These are phyloP conservation scores for Galemys pyrenaicus DNA, from an alignment of 2,113 vertebrate species.

Conservation along the genomic window DNA sequence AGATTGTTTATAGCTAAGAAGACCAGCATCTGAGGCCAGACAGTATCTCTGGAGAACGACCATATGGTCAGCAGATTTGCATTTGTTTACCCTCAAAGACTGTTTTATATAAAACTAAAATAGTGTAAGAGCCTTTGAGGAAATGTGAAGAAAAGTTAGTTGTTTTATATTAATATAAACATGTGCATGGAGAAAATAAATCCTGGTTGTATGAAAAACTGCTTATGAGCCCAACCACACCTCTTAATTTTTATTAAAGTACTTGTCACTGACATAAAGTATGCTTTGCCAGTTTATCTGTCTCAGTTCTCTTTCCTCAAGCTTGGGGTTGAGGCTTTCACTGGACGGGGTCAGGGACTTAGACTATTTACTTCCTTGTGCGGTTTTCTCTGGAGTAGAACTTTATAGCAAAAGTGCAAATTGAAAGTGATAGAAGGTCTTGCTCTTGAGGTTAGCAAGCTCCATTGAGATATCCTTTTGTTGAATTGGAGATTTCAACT, in stretches of 20 bases:
- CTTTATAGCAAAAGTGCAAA: slow-evolving; percentile 35
- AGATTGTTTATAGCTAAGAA: background rate
- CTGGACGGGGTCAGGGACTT: background rate
- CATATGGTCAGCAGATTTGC: slow-evolving; percentile 32
- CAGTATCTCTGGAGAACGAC: background rate
- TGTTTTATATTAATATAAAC: background rate
- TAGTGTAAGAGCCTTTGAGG: slow-evolving; percentile 19
- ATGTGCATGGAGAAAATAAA: background rate
- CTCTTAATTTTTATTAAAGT: slow-evolving; percentile 57
- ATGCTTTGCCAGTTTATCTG: slow-evolving; percentile 39
- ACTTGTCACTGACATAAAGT: slow-evolving; percentile 57
- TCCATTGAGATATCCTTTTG: slow-evolving; percentile 22
- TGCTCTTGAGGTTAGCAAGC: slow-evolving; percentile 39
- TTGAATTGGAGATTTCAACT: slow-evolving; percentile 30
- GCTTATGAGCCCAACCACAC: background rate
- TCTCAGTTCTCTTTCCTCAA: slow-evolving; percentile 39
- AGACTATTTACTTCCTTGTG: slow-evolving; percentile 27
- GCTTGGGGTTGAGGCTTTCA: background rate
- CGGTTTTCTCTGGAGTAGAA: slow-evolving; percentile 42
- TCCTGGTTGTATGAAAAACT: slow-evolving; percentile 45
- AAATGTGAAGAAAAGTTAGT: slow-evolving; percentile 10
- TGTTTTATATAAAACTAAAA: slow-evolving; percentile 30
- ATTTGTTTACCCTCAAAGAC: slow-evolving; percentile 51
- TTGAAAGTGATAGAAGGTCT: slow-evolving; percentile 55
- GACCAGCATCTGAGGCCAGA: background rate